Evolutionary conservation across 2,797 vertebrate genomes (phyloP), one percentile per base, ranked within the genome.

Genomic region (Lepilemur ruficaudatus): DNA sequence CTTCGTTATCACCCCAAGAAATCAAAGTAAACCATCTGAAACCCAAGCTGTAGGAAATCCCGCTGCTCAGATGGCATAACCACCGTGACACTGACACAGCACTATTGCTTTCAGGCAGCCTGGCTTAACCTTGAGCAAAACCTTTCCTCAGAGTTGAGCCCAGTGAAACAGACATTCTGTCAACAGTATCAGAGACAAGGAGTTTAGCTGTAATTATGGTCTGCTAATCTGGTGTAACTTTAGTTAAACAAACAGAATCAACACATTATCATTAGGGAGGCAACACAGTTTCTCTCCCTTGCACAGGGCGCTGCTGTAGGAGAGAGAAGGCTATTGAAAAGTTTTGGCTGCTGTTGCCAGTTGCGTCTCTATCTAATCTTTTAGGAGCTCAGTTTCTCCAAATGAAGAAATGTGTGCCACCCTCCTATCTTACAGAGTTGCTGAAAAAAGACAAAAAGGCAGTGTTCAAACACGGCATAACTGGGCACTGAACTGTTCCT

Each of bases 1-100:
- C 73, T 84, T 92, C 75, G 92, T 96, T 98, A 97, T 97, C 70
- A 0, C 41, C 43, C 48, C 32, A 69, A 90, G 96, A 97, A 96
- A 97, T 97, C 95, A 90, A 92, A 97, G 96, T 96, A 91, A 93
- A 57, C 72, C 83, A 10, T 32, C 55, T 82, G 97, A 93, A 97
- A 97, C 91, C 70, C 55, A 59, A 97, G 70, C 86, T 30, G 3
- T 83, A 96, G 96, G 96, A 93, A 97, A 97, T 96, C 96, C 96
- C 22, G 0, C 86, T 50, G 59, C 89, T 96, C 94, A 63, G 96
- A 81, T 96, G 83, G 67, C 4, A 28, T 55, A 38, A 59, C 91
- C 82, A 41, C n/a, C 1, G 69, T 32, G 70, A 87, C 59, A 18
- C 75, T 14, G 59, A 88, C 65, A 52, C 30, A 5, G 28, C 0